Evolutionary conservation across 2,797 vertebrate genomes (phyloP).

Genomic region (Pseudocheirus occidentalis): DNA sequence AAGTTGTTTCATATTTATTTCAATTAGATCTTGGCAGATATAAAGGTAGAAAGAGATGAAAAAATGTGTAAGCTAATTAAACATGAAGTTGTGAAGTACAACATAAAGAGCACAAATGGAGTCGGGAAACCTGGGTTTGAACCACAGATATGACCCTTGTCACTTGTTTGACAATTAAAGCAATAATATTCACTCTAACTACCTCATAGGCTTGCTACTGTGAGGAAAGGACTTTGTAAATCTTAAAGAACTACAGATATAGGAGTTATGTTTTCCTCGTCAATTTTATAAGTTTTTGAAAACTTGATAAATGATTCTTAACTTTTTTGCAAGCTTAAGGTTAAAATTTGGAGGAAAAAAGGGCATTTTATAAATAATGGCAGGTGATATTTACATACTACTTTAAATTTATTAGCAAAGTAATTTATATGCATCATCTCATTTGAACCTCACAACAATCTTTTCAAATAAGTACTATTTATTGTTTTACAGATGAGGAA

Average conservation of each 20-base stretch:
- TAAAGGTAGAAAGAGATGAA: neutral
- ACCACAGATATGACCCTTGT: neutral
- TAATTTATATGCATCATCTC: neutral
- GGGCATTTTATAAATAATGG: neutral
- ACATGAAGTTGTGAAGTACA: neutral
- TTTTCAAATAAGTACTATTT: neutral
- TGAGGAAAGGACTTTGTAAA: neutral
- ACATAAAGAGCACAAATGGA: neutral
- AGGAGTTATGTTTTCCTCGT: neutral
- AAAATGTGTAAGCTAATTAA: slow-evolving; percentile 23
- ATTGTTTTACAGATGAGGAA: neutral
- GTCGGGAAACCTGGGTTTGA: neutral
- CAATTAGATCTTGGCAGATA: slow-evolving; percentile 15
- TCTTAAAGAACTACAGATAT: neutral
- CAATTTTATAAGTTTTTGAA: neutral
- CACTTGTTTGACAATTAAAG: neutral
- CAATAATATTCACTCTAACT: neutral
- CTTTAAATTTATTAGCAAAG: neutral
- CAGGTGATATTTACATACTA: neutral
- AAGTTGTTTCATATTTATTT: slow-evolving; percentile 8
- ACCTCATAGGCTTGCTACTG: neutral
- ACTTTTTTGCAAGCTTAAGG: neutral
- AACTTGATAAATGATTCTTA: neutral
- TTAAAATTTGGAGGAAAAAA: neutral
- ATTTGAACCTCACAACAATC: neutral